Conservation (phyloP, 2,113 vertebrate genomes). For the Pelusios castaneus region DNA sequence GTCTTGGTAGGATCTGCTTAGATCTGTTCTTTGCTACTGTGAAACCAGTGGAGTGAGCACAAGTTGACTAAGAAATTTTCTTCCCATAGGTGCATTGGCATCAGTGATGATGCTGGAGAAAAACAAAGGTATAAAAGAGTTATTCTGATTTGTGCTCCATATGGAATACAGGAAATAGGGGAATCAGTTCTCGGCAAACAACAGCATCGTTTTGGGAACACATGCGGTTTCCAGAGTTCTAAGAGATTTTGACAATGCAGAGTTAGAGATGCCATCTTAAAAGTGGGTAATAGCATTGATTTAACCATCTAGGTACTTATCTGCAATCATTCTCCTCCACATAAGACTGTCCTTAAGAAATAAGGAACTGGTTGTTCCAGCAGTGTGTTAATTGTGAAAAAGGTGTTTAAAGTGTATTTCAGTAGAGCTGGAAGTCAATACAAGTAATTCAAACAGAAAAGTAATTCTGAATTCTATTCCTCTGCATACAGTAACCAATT, state of each 20-base stretch:
- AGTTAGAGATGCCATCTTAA: background rate
- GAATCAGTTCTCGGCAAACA: background rate
- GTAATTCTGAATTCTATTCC: background rate
- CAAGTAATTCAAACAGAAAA: background rate
- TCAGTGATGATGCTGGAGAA: background rate
- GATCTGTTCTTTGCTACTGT: background rate
- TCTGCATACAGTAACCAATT: background rate
- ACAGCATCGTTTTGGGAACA: background rate
- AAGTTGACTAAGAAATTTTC: background rate
- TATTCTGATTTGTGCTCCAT: background rate
- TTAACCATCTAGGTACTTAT: background rate
- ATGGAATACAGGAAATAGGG: background rate
- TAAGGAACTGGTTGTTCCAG: background rate
- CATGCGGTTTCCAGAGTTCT: background rate
- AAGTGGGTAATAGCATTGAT: background rate
- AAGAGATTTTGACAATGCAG: background rate
- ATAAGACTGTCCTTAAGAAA: background rate
- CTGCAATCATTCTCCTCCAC: background rate
- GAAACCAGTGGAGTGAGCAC: background rate
- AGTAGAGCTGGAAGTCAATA: background rate
- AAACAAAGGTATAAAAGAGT: background rate
- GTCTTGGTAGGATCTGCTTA: background rate
- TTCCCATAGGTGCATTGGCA: background rate
- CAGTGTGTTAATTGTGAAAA: background rate
- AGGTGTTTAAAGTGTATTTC: background rate